Conservation (phyloP, 2,797 vertebrate species). For the Geotrypetes seraphini region DNA sequence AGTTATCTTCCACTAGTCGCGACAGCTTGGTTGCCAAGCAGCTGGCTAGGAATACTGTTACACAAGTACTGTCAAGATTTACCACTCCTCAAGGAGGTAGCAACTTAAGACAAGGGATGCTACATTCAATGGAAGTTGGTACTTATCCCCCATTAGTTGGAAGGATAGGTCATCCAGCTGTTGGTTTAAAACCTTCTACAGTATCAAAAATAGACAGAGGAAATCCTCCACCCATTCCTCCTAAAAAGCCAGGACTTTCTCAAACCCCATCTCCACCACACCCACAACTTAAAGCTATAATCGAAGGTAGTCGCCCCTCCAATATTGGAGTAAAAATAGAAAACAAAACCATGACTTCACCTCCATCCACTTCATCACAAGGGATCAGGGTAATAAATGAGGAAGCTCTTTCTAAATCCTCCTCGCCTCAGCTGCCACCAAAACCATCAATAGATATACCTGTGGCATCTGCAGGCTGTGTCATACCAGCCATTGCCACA, state of each 20-base stretch:
- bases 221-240: slow-evolving; percentile 95
- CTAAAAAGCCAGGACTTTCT: slow-evolving; percentile 96
- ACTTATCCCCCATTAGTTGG: slow-evolving; percentile 64
- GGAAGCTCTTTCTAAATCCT: slow-evolving; percentile 60
- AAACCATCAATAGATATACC: slow-evolving; percentile 94
- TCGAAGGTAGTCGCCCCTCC: slow-evolving; percentile 73
- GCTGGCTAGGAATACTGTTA: slow-evolving; percentile 91
- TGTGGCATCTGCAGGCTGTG: slow-evolving; percentile 66
- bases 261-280: slow-evolving; percentile 90
- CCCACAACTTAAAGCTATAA: slow-evolving; percentile 79
- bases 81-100: slow-evolving; percentile 73
- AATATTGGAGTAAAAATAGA: slow-evolving; percentile 67
- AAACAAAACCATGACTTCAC: slow-evolving; percentile 57
- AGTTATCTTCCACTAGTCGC: slow-evolving; percentile 83
- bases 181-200: slow-evolving; percentile 77
- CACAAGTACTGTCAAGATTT: slow-evolving; percentile 90
- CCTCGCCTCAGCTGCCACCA: slow-evolving; percentile 92
- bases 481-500: slow-evolving; percentile 87
- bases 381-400: slow-evolving; percentile 66
- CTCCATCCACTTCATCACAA: slow-evolving; percentile 58
- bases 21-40: slow-evolving; percentile 90
- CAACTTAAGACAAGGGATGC: slow-evolving; percentile 52
- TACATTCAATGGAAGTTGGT: slow-evolving; percentile 71
- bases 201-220: slow-evolving; percentile 86
- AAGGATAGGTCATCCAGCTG: slow-evolving; percentile 56